Conservation (phyloP, 2,113 vertebrate genomes). For the Saguinus midas region DNA sequence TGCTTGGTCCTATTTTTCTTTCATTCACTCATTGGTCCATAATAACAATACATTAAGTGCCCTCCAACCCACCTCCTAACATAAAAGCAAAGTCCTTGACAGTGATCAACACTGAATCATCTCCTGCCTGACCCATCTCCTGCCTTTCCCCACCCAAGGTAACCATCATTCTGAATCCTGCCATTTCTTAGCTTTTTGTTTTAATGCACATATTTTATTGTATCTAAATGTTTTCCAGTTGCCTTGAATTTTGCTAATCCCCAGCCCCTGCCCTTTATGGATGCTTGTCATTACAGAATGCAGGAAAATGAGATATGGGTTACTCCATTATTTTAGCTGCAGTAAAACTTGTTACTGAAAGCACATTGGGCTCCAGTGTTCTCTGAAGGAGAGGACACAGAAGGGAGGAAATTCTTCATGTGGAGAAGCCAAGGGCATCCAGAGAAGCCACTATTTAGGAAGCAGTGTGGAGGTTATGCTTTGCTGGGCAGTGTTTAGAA, state of each 20-base stretch:
- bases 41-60: background rate
- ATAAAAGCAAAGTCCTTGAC: background rate
- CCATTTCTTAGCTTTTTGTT: background rate
- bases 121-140: background rate
- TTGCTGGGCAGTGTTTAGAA: background rate
- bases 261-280: background rate
- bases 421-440: background rate
- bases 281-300: background rate
- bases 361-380: background rate
- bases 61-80: background rate
- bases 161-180: background rate
- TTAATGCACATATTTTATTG: background rate
- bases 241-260: background rate
- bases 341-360: constrained; percentile 32
- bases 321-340: constrained; percentile 46
- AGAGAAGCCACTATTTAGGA: background rate
- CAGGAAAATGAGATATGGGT: constrained; percentile 22
- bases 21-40: background rate
- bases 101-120: background rate
- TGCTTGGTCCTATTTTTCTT: background rate
- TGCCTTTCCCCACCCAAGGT: background rate
- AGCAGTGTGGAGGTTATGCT: background rate
- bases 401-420: background rate
- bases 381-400: background rate
- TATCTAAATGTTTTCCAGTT: background rate